Conservation (phyloP, 2,113 vertebrate species). For the Heliornis fulica region DNA sequence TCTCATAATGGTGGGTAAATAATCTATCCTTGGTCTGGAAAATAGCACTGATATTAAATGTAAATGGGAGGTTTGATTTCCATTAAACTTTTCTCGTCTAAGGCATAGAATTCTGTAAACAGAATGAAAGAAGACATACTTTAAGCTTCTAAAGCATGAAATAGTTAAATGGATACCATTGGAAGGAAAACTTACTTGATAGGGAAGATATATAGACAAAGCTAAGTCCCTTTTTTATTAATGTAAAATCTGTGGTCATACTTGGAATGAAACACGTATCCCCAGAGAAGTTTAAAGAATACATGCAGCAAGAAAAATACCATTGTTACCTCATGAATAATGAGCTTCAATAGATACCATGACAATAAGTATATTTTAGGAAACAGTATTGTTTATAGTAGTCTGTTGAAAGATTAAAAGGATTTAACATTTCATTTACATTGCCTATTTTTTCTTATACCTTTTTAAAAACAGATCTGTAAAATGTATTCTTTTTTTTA, state of each 20-base stretch:
- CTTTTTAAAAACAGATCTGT: neutral
- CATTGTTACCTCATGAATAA: conserved; percentile 40
- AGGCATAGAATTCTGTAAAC: neutral
- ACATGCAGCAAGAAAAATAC: conserved; percentile 39
- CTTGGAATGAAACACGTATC: conserved; percentile 22
- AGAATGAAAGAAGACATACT: conserved; percentile 1
- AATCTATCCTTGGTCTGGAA: neutral
- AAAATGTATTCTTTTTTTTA: neutral
- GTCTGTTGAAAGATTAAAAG: conserved; percentile 40
- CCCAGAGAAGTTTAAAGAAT: conserved; percentile 40
- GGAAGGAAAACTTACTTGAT: neutral
- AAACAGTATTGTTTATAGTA: neutral
- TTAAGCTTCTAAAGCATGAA: neutral
- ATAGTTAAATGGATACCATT: neutral
- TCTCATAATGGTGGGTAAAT: conserved; percentile 34
- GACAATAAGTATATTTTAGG: conserved; percentile 42
- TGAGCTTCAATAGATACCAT: neutral
- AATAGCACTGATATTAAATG: conserved; percentile 20
- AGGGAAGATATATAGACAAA: conserved; percentile 2
- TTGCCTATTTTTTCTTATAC: neutral
- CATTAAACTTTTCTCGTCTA: neutral
- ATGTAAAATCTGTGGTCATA: conserved; percentile 42
- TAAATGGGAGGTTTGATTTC: conserved; percentile 23
- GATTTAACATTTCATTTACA: conserved; percentile 33
- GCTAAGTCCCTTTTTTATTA: conserved; percentile 41